phyloP scores from a whole-genome alignment of 2,113 vertebrate species.

The Pelodiscus sinensis region DNA sequence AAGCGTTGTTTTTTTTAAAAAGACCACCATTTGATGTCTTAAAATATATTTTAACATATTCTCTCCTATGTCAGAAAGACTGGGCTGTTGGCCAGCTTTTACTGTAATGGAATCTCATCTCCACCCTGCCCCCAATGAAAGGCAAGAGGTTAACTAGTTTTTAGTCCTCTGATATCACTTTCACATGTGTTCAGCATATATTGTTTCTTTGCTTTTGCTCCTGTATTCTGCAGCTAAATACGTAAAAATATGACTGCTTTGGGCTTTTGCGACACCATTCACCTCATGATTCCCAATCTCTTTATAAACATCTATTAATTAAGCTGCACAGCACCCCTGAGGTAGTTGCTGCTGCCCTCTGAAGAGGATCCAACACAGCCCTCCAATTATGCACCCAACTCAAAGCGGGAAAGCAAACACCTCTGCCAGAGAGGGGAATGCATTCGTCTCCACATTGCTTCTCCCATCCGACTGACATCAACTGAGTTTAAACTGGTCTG shows the following conservation, averaged over 20 bases:
- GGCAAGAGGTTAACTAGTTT: neutral
- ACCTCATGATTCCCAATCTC: constrained; percentile 6
- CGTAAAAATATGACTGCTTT: neutral
- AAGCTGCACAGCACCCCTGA: constrained; percentile 13
- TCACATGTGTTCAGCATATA: neutral
- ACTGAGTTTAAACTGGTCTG: neutral
- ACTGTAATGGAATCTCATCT: neutral
- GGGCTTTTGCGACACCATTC: neutral
- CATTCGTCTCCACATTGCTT: neutral
- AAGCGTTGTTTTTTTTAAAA: neutral
- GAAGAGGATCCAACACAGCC: neutral
- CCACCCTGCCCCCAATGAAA: neutral
- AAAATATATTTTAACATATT: neutral
- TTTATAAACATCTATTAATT: neutral
- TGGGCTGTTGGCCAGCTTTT: neutral
- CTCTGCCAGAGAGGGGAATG: neutral
- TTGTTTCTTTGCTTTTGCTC: neutral
- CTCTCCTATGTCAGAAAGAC: neutral
- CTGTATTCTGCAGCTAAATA: neutral
- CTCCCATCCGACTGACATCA: neutral
- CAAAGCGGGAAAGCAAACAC: neutral
- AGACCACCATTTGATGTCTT: neutral
- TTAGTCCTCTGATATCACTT: neutral
- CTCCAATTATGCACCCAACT: neutral
- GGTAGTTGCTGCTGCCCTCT: fast-evolving